Base-by-base conservation (phyloP, 2,797 vertebrate genomes). In the Setipinna tenuifilis region DNA sequence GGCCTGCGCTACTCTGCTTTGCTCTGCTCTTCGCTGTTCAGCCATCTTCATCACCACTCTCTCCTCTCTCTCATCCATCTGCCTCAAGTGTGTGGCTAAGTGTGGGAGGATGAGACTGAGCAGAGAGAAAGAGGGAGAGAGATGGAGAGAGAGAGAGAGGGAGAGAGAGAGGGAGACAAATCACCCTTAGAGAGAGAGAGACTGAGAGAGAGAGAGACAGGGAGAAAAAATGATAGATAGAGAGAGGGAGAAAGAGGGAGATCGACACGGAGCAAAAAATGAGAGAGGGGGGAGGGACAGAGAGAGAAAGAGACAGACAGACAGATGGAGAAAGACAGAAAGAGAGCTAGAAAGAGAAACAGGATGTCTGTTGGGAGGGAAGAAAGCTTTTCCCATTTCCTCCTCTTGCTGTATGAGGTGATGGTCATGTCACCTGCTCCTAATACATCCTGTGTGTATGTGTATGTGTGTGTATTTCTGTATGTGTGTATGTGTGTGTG, bases 311-410 rank as follows among this genome's bases (percentile, higher is more conserved):
- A 21, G 31, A 46, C 31, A 46, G 78, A 46, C 25, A 44, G 19
- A n/a, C 11, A 12, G 41, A 81, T 2, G 4, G 4, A 2, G 0
- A 80, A 2, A 17, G 46, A 48, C 46, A 48, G 46, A 48, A 4
- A 4, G 10, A 48, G 46, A 48, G 46, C 3, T 3, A 48, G 10
- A 48, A 10, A 48, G 46, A 48, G 10, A 48, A 10, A 48, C 3
- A 48, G 46, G 46, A 28, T 75, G 68, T 28, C 28, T 71, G 10
- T 35, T 23, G 65, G 65, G 65, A 71, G 65, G 28, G 28, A 11
- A 71, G 65, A 71, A 71, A 71, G 65, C 65, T 71, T 71, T 71
- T 71, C 28, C 28, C 65, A 71, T 31, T 28, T 71, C 25, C 28
- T 23, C 62, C 28, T 31, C 25, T 31, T 71, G 65, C 11, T 31